Evolutionary conservation across 1,140 invertebrate genomes (phyloP).

Genomic region (Drosophila willistoni): DNA sequence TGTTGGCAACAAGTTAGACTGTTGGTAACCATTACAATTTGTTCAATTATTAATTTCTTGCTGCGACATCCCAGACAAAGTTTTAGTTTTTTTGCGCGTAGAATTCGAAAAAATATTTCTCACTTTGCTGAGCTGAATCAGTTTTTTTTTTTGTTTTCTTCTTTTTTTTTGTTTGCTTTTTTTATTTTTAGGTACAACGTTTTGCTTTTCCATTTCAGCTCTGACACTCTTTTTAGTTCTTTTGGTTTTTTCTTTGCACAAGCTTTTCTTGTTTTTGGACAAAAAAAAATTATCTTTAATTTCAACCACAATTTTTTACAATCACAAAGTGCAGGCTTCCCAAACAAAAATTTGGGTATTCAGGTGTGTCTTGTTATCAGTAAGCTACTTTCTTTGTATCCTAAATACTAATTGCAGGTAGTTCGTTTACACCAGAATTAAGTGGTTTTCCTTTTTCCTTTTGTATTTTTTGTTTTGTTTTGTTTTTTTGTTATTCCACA

Average conservation of each 20-base stretch:
- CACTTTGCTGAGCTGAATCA: slow-evolving; percentile 7
- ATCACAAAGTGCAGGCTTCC: slow-evolving; percentile 47
- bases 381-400: slow-evolving; percentile 18
- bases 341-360: slow-evolving; percentile 40
- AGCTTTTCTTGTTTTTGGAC: neutral
- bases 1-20: slow-evolving; percentile 3
- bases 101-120: slow-evolving; percentile 40
- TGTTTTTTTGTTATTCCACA: slow-evolving; percentile 30
- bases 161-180: slow-evolving; percentile 51
- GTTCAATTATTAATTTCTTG: slow-evolving; percentile 27
- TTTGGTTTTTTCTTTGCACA: neutral
- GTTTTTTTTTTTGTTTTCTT: neutral
- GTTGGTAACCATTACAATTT: slow-evolving; percentile 12
- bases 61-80: slow-evolving; percentile 16
- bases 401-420: slow-evolving; percentile 79
- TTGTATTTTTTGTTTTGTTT: slow-evolving; percentile 3
- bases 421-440: slow-evolving; percentile 72
- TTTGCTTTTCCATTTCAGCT: slow-evolving; percentile 42
- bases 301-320: slow-evolving; percentile 25
- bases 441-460: slow-evolving; percentile 25
- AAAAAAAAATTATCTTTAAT: slow-evolving; percentile 1
- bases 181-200: slow-evolving; percentile 69
- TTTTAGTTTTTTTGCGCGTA: slow-evolving; percentile 3
- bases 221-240: neutral
- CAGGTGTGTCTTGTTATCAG: slow-evolving; percentile 51